Conservation (phyloP, 2,797 vertebrate genomes). For the Poecilia velifera region DNA sequence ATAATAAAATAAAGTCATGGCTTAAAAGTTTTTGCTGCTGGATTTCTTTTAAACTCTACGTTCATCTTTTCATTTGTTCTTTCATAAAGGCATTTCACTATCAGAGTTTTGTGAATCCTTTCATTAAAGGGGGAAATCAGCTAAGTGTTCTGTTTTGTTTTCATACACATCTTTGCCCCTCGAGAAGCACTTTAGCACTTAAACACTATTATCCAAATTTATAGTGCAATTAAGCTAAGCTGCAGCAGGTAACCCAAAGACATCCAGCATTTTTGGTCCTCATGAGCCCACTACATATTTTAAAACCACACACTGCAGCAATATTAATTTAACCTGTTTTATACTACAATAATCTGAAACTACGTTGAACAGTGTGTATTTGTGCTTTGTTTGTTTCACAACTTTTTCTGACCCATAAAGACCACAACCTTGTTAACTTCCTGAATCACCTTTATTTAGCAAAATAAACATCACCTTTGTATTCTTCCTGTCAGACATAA, state of each 20-base stretch:
- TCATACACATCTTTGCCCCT: neutral
- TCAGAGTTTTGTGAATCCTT: neutral
- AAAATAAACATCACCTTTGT: constrained; percentile 72
- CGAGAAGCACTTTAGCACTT: neutral
- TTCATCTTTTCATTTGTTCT: neutral
- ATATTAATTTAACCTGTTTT: constrained; percentile 8
- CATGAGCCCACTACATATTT: constrained; percentile 3
- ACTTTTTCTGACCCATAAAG: constrained; percentile 27
- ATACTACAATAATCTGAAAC: constrained; percentile 13
- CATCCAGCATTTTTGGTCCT: constrained; percentile 26
- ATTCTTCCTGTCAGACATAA: constrained; percentile 68
- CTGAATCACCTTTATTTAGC: constrained; percentile 60
- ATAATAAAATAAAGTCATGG: neutral
- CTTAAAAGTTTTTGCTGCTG: neutral
- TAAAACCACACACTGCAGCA: neutral
- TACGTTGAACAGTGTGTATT: neutral
- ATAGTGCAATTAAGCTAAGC: neutral
- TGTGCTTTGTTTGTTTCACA: neutral
- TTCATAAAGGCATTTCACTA: neutral
- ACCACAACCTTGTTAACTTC: constrained; percentile 64
- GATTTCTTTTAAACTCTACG: neutral
- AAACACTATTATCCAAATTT: constrained; percentile 4
- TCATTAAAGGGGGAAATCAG: neutral
- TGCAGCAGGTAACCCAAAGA: constrained; percentile 1
- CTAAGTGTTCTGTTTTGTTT: neutral